phyloP scores from a whole-genome alignment of 2,888 invertebrate genomes.

The Cryptocephalus primarius region DNA sequence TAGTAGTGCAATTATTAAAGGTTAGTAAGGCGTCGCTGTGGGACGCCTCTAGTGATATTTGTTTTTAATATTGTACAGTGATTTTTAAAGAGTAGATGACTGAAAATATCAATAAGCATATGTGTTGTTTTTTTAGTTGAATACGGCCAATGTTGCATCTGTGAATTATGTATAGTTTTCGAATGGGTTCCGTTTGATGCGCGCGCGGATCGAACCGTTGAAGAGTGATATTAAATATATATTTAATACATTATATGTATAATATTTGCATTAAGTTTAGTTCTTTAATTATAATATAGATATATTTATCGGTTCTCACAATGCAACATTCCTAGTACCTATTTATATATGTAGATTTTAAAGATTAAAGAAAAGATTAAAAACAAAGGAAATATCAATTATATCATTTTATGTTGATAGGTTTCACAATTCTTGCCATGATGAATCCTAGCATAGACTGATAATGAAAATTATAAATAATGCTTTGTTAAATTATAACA shows the following conservation, averaged over 20 bases:
- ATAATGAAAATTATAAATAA: conserved; percentile 20
- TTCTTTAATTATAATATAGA: too few relatives aligned
- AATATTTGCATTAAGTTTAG: too few relatives aligned
- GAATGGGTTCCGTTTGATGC: too few relatives aligned
- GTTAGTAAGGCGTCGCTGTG: conserved; percentile 8
- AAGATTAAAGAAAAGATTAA: conserved; percentile 19
- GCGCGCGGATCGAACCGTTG: too few relatives aligned
- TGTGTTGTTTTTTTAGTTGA: conserved; percentile 1
- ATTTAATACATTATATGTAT: too few relatives aligned
- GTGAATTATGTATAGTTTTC: conserved; percentile 3
- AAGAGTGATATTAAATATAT: too few relatives aligned
- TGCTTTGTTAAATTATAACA: conserved; percentile 31
- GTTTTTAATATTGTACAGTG: conserved; percentile 30
- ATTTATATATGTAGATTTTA: conserved; percentile 15
- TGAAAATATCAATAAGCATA: conserved; percentile 27
- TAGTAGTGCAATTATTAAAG: conserved; percentile 17
- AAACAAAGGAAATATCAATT: conserved; percentile 25
- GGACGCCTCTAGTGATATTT: conserved; percentile 21
- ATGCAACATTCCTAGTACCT: conserved; percentile 18
- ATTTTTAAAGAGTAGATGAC: conserved; percentile 31
- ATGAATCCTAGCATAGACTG: conserved; percentile 38
- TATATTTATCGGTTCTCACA: conserved; percentile 7
- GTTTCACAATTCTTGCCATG: conserved; percentile 37
- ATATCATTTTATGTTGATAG: conserved; percentile 25
- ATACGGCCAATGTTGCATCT: conserved; percentile 18